phyloP scores from a whole-genome alignment of 2,797 vertebrate species.

The Hypotaenidia philippensis region DNA sequence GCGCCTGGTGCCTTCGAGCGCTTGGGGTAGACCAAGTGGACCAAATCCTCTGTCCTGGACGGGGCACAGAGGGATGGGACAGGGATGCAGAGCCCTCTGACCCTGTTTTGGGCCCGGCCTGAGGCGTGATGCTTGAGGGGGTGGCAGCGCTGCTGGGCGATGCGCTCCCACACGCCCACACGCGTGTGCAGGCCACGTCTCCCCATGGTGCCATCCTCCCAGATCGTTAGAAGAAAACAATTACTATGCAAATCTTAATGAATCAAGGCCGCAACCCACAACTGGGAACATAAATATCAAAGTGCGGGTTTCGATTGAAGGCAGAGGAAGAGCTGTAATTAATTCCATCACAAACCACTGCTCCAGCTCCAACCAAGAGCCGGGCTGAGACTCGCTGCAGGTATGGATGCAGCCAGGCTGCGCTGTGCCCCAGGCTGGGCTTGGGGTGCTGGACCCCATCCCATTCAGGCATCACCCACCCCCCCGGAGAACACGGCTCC shows the following conservation, averaged over 20 bases:
- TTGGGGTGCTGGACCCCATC: neutral
- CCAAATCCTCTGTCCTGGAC: neutral
- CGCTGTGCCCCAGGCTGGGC: neutral
- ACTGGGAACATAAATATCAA: constrained; percentile 66
- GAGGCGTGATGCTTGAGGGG: fast-evolving
- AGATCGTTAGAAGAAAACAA: constrained; percentile 61
- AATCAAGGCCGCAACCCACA: constrained; percentile 56
- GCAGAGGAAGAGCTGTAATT: constrained; percentile 36
- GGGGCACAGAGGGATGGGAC: neutral
- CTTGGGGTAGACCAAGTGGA: fast-evolving
- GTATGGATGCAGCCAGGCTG: neutral
- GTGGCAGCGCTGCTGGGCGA: neutral
- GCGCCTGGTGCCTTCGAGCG: fast-evolving
- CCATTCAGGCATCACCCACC: fast-evolving
- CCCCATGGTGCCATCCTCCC: constrained; percentile 18
- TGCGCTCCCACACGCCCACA: neutral
- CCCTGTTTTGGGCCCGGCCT: neutral
- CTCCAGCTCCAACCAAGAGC: neutral
- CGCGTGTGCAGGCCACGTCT: neutral
- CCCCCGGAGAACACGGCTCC: neutral
- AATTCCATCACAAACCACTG: neutral
- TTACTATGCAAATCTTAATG: constrained; percentile 71
- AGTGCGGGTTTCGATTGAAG: constrained; percentile 24
- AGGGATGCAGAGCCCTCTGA: neutral
- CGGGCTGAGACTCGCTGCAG: fast-evolving